Base-by-base conservation (phyloP, 2,797 vertebrate genomes). In the Zenarchopterus dispar region DNA sequence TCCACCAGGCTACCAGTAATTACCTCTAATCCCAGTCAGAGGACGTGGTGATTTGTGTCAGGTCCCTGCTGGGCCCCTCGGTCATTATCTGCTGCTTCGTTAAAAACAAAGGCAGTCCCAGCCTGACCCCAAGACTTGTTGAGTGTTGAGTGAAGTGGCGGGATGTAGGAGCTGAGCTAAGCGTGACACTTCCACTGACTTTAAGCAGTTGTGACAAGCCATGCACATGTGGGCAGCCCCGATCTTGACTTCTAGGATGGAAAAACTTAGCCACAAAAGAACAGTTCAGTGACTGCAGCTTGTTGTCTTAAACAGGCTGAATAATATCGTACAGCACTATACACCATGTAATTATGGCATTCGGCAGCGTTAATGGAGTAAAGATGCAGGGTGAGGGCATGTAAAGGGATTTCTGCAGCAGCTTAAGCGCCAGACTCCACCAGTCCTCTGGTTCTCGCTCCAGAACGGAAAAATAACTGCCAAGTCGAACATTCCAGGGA, bases 1-100 rank as follows among this genome's bases (percentile, higher is more conserved):
- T 91, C 82, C 84, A 61, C 72, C 73, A 64, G 67, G 73, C 78
- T 56, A 85, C 71, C 75, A 77, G 84, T 91, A 92, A 92, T 91
- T 90, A 90, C 73, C 60, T 62, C 82, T 90, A 91, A 91, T 91
- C 89, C 88, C 70, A 86, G 87, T 90, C 88, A 85, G 84, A 88
- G 86, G 83, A 88, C 83, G 72, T 77, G 70, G 86, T 81, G 76
- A 82, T 89, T 88, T 90, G 84, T 86, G 88, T 82, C 84, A 78
- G 72, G 77, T 79, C 86, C 82, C 73, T 86, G 73, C 62, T 22
- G 55, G 78, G 81, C 62, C 81, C 68, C 80, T 64, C 67, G 84
- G 72, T 70, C 88, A 84, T 90, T 89, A 86, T 86, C 78, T 85
- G 70, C 58, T 61, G 82, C 77, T 84, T 88, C 84, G 87, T 91